Base-by-base conservation (phyloP, 2,113 vertebrate genomes). In the Zapornia atra region DNA sequence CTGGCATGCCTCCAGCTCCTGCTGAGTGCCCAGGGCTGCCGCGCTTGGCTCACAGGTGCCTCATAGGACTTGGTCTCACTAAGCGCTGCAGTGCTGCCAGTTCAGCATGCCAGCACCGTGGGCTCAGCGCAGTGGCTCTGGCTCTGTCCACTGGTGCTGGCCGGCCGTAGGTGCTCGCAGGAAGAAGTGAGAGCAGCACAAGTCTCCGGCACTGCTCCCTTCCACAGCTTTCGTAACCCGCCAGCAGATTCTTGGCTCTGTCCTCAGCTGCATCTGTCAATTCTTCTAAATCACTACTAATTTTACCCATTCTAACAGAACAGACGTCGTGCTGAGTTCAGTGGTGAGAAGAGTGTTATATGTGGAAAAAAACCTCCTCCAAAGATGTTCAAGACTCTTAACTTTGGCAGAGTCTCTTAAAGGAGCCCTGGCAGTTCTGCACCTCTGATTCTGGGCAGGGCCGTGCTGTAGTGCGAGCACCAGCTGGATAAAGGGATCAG, bases 1-100 rank as follows among this genome's bases (percentile, higher is more conserved):
- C 70, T 68, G 76, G 48, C 13, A 0, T 14, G 77, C 22, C 64
- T 87, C 81, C 84, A 63, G 77, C 29, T 59, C 36, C 79, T 59
- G 69, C 69, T 11, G 38, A 51, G 4, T 36, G 5, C 5, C 1
- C 16, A 53, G 20, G 2, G 11, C 5, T 33, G 73, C 56, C 53
- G 57, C 17, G 4, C 26, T 42, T 54, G 69, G 63, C 84, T 92
- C 68, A 7, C 68, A 6, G 51, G 13, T 21, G 15, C n/a, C 42
- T 17, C 1, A 6, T 4, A 22, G 4, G 57, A 13, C 16, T 76
- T 5, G 0, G 12, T 54, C 50, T 53, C 0, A 0, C 2, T 54
- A 9, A 29, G 20, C 1, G 0, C 88, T 20, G 59, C 5, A 3
- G 38, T 4, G 5, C 34, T 77, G 19, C 31, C 28, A 38, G 18